phyloP scores from a whole-genome alignment of 2,113 vertebrate genomes.

The Nothoprocta pentlandii region DNA sequence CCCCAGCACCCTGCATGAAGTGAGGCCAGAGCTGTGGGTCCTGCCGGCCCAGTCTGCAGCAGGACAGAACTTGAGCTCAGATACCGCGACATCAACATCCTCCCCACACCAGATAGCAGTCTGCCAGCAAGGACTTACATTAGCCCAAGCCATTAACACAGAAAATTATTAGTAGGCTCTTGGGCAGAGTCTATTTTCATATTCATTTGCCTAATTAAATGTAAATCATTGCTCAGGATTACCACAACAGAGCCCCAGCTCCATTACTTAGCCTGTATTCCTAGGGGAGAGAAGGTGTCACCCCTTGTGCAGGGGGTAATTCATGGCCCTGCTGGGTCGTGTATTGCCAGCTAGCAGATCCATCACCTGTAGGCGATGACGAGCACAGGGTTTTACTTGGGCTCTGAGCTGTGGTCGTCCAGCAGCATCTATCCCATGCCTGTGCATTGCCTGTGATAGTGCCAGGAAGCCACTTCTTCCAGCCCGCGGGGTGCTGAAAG shows the following conservation, averaged over 20 bases:
- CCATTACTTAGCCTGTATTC: background rate
- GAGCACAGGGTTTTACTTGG: background rate
- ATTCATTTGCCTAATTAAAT: constrained; percentile 50
- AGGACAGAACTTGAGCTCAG: fast-evolving
- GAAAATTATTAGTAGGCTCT: constrained; percentile 49
- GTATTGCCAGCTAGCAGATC: background rate
- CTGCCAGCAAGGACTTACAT: background rate
- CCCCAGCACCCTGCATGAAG: too few relatives aligned
- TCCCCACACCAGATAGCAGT: fast-evolving
- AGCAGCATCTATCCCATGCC: background rate
- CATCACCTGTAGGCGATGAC: background rate
- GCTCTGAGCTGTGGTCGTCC: background rate
- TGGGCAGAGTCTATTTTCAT: constrained; percentile 60
- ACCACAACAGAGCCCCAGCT: background rate
- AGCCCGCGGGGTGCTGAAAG: fast-evolving
- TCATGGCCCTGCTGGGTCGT: background rate
- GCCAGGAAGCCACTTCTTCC: background rate
- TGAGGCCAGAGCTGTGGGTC: background rate
- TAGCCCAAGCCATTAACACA: constrained; percentile 25
- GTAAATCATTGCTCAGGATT: background rate
- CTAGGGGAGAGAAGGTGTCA: background rate
- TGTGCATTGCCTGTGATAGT: background rate
- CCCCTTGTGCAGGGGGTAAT: background rate
- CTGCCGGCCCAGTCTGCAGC: too few relatives aligned
- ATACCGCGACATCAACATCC: background rate